A percentile compares a stretch with the other conserved stretches of the same genome.
Evolutionary conservation across 2,797 vertebrate species (phyloP).

Genomic region (Microcaecilia unicolor): DNA sequence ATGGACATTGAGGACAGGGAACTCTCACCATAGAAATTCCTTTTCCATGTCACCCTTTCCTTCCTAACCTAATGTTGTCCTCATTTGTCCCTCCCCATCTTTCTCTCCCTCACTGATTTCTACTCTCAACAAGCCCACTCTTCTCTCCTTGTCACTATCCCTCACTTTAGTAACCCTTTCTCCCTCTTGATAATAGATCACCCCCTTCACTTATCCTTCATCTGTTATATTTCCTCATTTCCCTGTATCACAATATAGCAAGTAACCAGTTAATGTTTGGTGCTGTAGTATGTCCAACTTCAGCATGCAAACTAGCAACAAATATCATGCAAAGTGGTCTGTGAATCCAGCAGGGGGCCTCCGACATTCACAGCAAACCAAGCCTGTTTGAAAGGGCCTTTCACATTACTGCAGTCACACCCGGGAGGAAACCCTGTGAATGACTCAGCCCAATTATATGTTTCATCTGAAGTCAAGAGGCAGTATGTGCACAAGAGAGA

Average conservation of each 20-base stretch:
- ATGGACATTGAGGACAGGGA: too few species aligned
- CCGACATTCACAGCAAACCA: constrained; percentile 15
- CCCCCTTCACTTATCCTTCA: constrained; percentile 8
- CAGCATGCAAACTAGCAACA: too few species aligned
- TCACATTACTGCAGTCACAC: constrained; percentile 20
- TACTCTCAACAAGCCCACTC: constrained; percentile 38
- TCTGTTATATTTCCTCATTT: too few species aligned
- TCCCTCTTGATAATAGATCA: constrained; percentile 13
- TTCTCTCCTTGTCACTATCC: constrained; percentile 5
- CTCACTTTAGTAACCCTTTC: too few species aligned
- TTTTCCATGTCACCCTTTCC: not conserved
- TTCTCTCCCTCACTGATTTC: constrained; percentile 6
- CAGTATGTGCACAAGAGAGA: too few species aligned
- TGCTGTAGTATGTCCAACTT: too few species aligned
- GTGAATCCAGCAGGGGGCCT: constrained; percentile 62
- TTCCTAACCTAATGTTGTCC: not conserved
- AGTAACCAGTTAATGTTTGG: too few species aligned
- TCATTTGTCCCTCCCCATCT: not conserved
- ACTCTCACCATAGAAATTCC: too few species aligned
- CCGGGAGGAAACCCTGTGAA: constrained; percentile 36
- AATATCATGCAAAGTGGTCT: too few species aligned
- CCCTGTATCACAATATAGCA: too few species aligned
- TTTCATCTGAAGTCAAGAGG: constrained; percentile 32
- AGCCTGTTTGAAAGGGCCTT: constrained; percentile 11
- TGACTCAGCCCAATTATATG: constrained; percentile 28